A percentile compares a stretch with the other conserved stretches of the same genome.
Evolutionary conservation across 2,113 vertebrate species (phyloP).

Genomic region (Meleagris gallopavo): DNA sequence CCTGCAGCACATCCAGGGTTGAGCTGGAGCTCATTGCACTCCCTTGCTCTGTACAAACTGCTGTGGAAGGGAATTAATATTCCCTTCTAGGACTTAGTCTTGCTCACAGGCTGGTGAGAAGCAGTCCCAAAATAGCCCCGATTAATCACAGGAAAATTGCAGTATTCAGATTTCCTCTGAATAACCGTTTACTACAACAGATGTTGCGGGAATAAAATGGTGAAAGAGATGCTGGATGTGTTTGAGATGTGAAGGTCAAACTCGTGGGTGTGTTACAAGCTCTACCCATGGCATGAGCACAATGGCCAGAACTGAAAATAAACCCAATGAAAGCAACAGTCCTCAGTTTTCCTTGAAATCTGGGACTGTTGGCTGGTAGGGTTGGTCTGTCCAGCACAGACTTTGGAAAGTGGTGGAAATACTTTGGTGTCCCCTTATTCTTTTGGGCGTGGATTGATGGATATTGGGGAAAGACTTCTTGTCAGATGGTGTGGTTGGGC

Average conservation of each 20-base stretch:
- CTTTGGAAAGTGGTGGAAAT: background rate
- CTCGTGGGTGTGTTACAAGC: fast-evolving
- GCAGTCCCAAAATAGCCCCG: background rate
- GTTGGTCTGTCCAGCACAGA: background rate
- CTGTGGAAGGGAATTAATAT: background rate
- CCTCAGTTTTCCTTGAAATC: too few species aligned
- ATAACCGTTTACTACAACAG: background rate
- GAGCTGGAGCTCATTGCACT: background rate
- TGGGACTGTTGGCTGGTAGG: fast-evolving
- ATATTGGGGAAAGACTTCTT: background rate
- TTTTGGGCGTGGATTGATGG: background rate
- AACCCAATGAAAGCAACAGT: background rate
- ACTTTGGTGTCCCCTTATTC: background rate
- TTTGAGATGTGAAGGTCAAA: background rate
- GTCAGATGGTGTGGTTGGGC: too few species aligned
- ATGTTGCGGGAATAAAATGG: background rate
- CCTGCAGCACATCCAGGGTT: background rate
- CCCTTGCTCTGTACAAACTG: background rate
- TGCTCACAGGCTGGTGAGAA: conserved; percentile 12
- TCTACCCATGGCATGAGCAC: background rate
- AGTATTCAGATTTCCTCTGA: background rate
- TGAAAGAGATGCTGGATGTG: fast-evolving
- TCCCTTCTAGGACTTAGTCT: background rate
- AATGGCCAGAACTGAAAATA: background rate
- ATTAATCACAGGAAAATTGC: conserved; percentile 27